Evolutionary conservation across 2,797 vertebrate genomes (phyloP), one percentile per base, ranked within the genome.

Genomic region (Kryptolebias ocellatus): DNA sequence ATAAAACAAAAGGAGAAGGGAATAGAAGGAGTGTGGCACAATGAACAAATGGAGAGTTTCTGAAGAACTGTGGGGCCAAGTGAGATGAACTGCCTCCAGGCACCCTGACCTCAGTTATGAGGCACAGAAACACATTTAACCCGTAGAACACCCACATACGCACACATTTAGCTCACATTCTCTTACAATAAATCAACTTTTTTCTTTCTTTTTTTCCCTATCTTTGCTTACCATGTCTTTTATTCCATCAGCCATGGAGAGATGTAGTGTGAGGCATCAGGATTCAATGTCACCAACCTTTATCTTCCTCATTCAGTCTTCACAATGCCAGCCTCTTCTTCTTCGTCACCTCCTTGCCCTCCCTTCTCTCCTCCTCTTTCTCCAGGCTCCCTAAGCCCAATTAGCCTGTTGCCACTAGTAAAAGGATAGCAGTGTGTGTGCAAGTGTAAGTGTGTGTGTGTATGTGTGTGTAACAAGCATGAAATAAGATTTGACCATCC

Each of bases 351-450:
- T 51, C 50, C 31, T 65, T 53, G 18, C 27, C 63, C 60, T 57
- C n/a, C 37, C 15, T 57, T 44, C 49, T 59, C 72, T 64, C 14
- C 24, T 70, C 62, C 64, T 68, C 52, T 68, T 51, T 65, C 84
- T 83, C 70, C 52, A 18, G 70, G 89, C 81, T 68, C 47, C 67
- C 72, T 15, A 70, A 80, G 80, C 66, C 83, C 90, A 93, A 92
- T 93, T 93, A 93, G 90, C 86, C 89, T 90, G 86, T 87, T 92
- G 89, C 81, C 53, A 68, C 72, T 91, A 88, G 89, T 76, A 46
- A 88, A 79, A 66, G 68, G 58, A 71, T 53, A 62, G 62, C 44
- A 66, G 10, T 54, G 18, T 54, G 60, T 53, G 31, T 44, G 31
- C 59, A 29, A 4, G 42, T 39, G 20, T 62, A 52, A 27, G 20